Conservation (phyloP, 2,888 invertebrate genomes). For the Mesorhabditis sp. region DNA sequence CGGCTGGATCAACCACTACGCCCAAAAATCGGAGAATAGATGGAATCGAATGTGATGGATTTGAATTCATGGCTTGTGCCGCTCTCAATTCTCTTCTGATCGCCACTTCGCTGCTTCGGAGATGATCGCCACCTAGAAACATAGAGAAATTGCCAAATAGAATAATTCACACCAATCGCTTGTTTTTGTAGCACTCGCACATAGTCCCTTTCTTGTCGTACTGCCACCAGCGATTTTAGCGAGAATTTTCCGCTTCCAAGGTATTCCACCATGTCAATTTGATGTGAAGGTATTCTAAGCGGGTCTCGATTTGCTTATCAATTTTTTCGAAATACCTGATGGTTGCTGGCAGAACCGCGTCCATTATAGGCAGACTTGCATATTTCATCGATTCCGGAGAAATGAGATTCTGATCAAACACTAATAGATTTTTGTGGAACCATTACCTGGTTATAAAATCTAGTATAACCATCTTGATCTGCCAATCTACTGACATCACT, state of each 20-base stretch:
- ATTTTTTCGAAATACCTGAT: background rate
- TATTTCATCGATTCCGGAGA: background rate
- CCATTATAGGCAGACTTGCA: slow-evolving; percentile 2
- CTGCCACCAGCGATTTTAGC: background rate
- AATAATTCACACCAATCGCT: background rate
- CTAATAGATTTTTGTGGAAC: too few species aligned
- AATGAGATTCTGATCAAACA: too few species aligned
- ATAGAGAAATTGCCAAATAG: background rate
- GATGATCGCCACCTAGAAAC: background rate
- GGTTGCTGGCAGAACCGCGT: slow-evolving; percentile 1
- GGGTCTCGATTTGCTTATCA: background rate
- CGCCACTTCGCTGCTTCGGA: background rate
- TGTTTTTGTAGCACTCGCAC: background rate
- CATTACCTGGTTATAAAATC: background rate
- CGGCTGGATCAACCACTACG: background rate
- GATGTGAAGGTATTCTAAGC: background rate
- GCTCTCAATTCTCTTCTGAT: slow-evolving; percentile 1
- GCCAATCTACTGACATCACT: background rate
- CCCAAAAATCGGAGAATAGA: background rate
- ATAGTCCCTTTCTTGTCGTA: background rate
- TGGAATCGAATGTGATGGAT: slow-evolving; percentile 1
- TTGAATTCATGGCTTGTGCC: background rate
- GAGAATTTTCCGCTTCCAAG: background rate
- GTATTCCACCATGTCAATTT: slow-evolving; percentile 4
- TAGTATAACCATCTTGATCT: background rate